These are phyloP conservation scores for Sebastes goodei DNA, from an alignment of 2,797 vertebrate species.

Conservation along the genomic window DNA sequence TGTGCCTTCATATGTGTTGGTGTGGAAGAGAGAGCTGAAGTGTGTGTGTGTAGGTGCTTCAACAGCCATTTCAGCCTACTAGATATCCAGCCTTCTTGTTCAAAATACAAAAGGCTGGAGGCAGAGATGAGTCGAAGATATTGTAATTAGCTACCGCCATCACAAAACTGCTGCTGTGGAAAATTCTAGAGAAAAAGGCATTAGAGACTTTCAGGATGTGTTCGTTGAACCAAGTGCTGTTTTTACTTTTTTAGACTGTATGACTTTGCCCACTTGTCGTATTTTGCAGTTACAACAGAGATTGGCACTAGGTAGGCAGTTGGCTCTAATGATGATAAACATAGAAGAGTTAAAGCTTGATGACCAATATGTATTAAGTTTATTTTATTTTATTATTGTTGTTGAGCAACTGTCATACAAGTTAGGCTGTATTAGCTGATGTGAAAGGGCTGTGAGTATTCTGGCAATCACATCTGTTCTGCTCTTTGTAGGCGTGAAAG, in stretches of 20 bases:
- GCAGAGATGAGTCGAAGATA: slow-evolving; percentile 47
- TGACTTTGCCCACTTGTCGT: slow-evolving; percentile 2
- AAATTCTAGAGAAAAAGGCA: slow-evolving; percentile 36
- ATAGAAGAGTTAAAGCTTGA: background rate
- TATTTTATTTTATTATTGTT: background rate
- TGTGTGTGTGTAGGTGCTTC: slow-evolving; percentile 51
- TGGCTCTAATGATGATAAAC: background rate
- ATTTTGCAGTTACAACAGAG: too few species aligned
- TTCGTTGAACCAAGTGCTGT: slow-evolving; percentile 19
- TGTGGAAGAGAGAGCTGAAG: slow-evolving; percentile 30
- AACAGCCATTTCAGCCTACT: slow-evolving; percentile 47
- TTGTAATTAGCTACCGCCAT: slow-evolving; percentile 52
- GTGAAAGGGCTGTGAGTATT: slow-evolving; percentile 1
- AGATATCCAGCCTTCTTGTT: slow-evolving; percentile 34
- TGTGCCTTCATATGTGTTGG: slow-evolving; percentile 24
- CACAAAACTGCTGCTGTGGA: slow-evolving; percentile 35
- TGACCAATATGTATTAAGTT: background rate
- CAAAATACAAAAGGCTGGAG: slow-evolving; percentile 53
- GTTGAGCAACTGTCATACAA: background rate
- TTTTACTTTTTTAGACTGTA: background rate
- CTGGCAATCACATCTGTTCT: slow-evolving; percentile 17
- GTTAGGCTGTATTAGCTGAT: slow-evolving; percentile 2
- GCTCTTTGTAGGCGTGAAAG: slow-evolving; percentile 5
- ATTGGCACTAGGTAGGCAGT: background rate
- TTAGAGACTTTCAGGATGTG: slow-evolving; percentile 19